These are phyloP conservation scores for Drosophila ezoana DNA, from an alignment of 2,888 invertebrate species.

Conservation along the genomic window DNA sequence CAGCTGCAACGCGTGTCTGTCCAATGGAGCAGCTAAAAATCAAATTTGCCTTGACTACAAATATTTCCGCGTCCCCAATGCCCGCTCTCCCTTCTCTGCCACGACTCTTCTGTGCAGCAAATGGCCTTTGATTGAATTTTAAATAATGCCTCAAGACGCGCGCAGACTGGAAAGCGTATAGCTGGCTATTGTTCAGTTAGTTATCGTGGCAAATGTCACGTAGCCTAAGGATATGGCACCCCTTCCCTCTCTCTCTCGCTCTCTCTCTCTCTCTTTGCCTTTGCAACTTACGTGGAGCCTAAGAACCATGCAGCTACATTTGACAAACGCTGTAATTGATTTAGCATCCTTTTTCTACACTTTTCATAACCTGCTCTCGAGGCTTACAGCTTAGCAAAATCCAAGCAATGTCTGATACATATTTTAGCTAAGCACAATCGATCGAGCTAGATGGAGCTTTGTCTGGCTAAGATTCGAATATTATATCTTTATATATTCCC, in stretches of 20 bases:
- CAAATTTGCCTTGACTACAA: constrained; percentile 35
- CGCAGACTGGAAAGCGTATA: constrained; percentile 7
- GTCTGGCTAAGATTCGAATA: no score
- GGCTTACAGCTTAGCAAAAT: no score
- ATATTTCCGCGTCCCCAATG: constrained; percentile 1
- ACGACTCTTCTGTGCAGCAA: constrained; percentile 7
- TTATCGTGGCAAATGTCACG: neutral
- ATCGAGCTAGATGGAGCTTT: no score
- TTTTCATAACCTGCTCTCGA: no score
- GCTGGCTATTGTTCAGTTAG: neutral
- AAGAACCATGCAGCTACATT: no score
- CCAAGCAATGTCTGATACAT: no score
- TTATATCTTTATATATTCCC: neutral
- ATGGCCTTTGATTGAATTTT: constrained; percentile 70
- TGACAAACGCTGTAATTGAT: no score
- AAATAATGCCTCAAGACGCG: constrained; percentile 49
- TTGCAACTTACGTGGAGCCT: no score
- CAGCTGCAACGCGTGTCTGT: constrained; percentile 5
- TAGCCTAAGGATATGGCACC: no score
- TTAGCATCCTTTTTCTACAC: no score
- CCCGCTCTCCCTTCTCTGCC: neutral
- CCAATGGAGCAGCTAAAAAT: constrained; percentile 50
- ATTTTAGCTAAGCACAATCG: no score
- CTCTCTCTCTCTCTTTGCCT: neutral
- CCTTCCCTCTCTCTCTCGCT: neutral